phyloP scores from a whole-genome alignment of 1,140 invertebrate species.

The Belonocnema kinseyi region DNA sequence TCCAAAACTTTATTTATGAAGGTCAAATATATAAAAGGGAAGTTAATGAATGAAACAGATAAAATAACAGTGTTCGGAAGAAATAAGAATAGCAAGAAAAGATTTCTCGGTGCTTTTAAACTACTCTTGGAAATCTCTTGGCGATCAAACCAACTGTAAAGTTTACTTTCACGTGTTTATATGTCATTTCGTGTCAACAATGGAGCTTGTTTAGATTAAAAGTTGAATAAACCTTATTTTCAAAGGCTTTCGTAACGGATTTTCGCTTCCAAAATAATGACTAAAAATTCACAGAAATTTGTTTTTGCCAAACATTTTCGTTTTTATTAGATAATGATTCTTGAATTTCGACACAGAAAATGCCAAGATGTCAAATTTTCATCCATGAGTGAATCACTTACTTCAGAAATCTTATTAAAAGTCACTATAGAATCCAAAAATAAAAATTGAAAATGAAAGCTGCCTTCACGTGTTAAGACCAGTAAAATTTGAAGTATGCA shows the following conservation, averaged over 20 bases:
- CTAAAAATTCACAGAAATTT: background rate
- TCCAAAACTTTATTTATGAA: background rate
- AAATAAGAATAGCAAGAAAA: background rate
- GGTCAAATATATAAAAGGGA: background rate
- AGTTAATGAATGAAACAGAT: background rate
- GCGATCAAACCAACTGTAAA: background rate
- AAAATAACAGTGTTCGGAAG: background rate
- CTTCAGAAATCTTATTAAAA: too few relatives aligned
- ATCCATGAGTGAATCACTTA: too few relatives aligned
- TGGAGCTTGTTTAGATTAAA: slow-evolving; percentile 4
- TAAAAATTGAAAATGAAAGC: too few relatives aligned
- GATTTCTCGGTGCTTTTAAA: background rate
- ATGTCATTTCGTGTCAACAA: slow-evolving; percentile 10
- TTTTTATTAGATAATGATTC: background rate
- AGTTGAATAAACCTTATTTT: background rate
- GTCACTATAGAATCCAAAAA: too few relatives aligned
- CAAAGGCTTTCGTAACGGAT: background rate
- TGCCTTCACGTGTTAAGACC: too few relatives aligned
- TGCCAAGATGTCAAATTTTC: too few relatives aligned
- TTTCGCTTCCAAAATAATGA: slow-evolving; percentile 1
- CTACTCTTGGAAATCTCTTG: background rate
- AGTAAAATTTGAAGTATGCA: too few relatives aligned
- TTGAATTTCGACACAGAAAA: too few relatives aligned
- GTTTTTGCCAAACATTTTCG: background rate
- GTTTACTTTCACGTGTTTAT: background rate